These are phyloP conservation scores for Chromis chromis DNA, from an alignment of 2,797 vertebrate species.

Conservation along the genomic window DNA sequence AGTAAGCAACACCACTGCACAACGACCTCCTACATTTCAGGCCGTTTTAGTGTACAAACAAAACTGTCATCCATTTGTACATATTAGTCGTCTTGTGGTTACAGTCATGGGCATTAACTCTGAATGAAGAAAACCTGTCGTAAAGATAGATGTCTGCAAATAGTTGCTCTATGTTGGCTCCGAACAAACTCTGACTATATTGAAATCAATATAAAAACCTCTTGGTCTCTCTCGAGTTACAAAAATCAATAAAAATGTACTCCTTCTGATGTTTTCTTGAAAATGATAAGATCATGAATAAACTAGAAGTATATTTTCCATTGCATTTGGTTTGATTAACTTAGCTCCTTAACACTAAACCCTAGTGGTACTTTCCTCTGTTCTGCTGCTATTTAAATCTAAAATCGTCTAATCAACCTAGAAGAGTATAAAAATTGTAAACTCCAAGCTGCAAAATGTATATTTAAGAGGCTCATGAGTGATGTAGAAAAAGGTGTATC, in stretches of 20 bases:
- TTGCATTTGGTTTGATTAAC: slow-evolving; percentile 12
- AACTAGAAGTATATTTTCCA: slow-evolving; percentile 20
- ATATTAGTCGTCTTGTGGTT: not conserved
- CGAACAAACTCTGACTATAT: not conserved
- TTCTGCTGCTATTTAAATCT: not conserved
- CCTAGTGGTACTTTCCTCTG: not conserved
- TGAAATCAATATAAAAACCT: slow-evolving; percentile 6
- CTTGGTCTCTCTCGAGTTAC: not conserved
- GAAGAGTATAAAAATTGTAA: not conserved
- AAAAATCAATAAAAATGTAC: slow-evolving; percentile 24
- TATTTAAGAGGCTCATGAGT: not conserved
- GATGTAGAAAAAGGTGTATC: not conserved
- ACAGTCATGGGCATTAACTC: not conserved
- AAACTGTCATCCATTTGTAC: slow-evolving; percentile 11
- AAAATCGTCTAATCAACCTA: not conserved
- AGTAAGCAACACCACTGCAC: slow-evolving; percentile 23
- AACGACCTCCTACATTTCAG: slow-evolving; percentile 33
- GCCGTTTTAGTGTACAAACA: slow-evolving; percentile 9
- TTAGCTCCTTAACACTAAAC: slow-evolving; percentile 15
- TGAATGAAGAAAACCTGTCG: slow-evolving; percentile 16
- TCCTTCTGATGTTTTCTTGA: not conserved
- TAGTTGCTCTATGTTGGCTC: slow-evolving; percentile 3
- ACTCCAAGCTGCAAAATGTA: not conserved
- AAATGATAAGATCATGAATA: slow-evolving; percentile 39
- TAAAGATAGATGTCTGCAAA: slow-evolving; percentile 17